Conservation (phyloP, 2,797 vertebrate species). For the Micromesistius poutassou region DNA sequence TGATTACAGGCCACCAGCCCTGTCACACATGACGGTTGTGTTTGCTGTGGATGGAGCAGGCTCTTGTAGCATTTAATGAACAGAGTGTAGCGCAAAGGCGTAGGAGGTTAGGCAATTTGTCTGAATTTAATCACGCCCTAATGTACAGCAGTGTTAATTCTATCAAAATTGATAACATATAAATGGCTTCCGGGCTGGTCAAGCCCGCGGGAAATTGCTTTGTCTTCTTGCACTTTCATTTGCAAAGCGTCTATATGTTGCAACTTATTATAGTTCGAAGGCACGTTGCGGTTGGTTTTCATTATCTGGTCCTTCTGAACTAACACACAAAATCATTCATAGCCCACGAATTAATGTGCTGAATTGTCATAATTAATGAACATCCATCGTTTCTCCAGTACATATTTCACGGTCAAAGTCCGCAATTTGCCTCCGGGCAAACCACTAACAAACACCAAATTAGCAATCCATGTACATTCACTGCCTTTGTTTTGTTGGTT, state of each 20-base stretch:
- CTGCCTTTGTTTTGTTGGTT: not conserved
- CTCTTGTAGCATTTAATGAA: constrained; percentile 43
- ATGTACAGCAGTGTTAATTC: constrained; percentile 50
- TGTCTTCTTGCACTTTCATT: constrained; percentile 48
- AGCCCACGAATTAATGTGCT: not conserved
- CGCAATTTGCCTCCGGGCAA: not conserved
- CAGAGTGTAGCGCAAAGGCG: constrained; percentile 38
- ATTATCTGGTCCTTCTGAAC: constrained; percentile 10
- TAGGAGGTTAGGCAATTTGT: constrained; percentile 50
- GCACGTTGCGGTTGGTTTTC: constrained; percentile 35
- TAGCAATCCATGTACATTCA: not conserved
- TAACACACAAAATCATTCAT: not conserved
- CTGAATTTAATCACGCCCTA: constrained; percentile 52
- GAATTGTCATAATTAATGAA: not conserved
- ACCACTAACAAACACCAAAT: not conserved
- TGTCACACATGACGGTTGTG: constrained; percentile 32
- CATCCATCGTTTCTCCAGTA: not conserved
- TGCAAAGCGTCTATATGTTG: constrained; percentile 36
- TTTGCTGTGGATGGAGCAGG: constrained; percentile 28
- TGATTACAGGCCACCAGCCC: constrained; percentile 6
- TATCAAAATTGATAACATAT: constrained; percentile 54
- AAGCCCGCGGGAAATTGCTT: constrained; percentile 44
- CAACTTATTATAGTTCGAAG: constrained; percentile 47
- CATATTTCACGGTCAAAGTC: not conserved
- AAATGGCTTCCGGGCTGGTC: constrained; percentile 43